These are phyloP conservation scores for Ctena decussata DNA, from an alignment of 2,888 invertebrate genomes.

Conservation along the genomic window DNA sequence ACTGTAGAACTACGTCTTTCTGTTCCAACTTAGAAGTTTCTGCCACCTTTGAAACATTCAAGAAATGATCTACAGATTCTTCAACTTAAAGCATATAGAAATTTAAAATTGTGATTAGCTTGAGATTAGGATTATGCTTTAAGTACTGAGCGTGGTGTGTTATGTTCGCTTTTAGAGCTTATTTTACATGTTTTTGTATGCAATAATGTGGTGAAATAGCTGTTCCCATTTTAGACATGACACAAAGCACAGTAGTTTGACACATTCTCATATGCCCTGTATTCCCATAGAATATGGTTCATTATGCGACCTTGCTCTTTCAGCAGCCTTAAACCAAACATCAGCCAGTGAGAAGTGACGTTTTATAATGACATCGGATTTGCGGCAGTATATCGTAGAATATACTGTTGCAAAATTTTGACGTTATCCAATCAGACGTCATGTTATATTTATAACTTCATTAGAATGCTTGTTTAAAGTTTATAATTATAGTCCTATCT, in stretches of 20 bases:
- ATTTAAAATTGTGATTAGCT: background rate
- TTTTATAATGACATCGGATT: too few species aligned
- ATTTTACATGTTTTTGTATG: background rate
- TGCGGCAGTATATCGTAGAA: too few species aligned
- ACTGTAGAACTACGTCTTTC: too few species aligned
- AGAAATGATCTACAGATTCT: background rate
- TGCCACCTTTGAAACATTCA: background rate
- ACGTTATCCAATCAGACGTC: too few species aligned
- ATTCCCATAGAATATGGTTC: background rate
- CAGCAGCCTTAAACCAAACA: background rate
- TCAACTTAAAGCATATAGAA: background rate
- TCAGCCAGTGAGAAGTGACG: too few species aligned
- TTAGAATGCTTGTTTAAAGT: too few species aligned
- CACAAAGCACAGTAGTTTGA: background rate
- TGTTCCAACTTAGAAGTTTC: background rate
- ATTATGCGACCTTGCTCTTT: background rate
- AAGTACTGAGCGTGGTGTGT: background rate
- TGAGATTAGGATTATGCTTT: background rate
- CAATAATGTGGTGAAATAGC: background rate
- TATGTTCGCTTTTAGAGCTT: background rate
- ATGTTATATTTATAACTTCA: too few species aligned
- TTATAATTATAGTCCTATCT: too few species aligned
- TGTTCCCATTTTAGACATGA: background rate
- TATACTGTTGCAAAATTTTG: too few species aligned
- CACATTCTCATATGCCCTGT: background rate